Percentiles rank a stretch among this genome's conserved stretches.
Conservation (phyloP, 2,113 vertebrate genomes). For the Macrotus californicus region DNA sequence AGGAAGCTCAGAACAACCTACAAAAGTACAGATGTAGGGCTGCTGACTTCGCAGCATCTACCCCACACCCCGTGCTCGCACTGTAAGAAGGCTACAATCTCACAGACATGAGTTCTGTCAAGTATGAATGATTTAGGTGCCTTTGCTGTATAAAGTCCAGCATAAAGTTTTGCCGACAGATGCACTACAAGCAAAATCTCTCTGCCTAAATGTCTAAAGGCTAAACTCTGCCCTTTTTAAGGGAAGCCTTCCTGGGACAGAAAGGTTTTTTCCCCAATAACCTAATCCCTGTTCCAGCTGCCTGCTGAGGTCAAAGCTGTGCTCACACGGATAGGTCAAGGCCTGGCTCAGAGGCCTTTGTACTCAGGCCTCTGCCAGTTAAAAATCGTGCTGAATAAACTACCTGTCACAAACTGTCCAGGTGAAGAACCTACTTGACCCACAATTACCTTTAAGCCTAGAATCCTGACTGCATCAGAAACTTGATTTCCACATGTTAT, state of each 20-base stretch:
- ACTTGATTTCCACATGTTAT: not conserved
- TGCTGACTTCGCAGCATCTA: not conserved
- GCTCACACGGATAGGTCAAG: constrained; percentile 24
- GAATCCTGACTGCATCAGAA: not conserved
- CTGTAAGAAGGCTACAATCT: not conserved
- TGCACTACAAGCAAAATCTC: not conserved
- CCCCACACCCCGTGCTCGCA: not conserved
- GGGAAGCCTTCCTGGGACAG: not conserved
- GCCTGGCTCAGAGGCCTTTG: constrained; percentile 8
- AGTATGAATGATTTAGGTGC: not conserved
- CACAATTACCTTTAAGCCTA: constrained; percentile 32
- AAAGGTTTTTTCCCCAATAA: not conserved
- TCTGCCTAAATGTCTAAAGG: not conserved
- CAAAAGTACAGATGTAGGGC: not conserved
- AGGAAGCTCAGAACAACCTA: not conserved
- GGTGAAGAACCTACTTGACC: constrained; percentile 26
- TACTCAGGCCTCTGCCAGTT: constrained; percentile 20
- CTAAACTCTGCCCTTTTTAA: not conserved
- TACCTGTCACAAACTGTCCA: not conserved
- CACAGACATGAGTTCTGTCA: not conserved
- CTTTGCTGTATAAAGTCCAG: not conserved
- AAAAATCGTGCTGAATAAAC: constrained; percentile 15
- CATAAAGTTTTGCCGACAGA: not conserved
- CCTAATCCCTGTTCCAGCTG: constrained; percentile 8
- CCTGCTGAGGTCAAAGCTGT: constrained; percentile 50